Conservation (phyloP, 1,140 invertebrate genomes). For the Dendroctonus valens region DNA sequence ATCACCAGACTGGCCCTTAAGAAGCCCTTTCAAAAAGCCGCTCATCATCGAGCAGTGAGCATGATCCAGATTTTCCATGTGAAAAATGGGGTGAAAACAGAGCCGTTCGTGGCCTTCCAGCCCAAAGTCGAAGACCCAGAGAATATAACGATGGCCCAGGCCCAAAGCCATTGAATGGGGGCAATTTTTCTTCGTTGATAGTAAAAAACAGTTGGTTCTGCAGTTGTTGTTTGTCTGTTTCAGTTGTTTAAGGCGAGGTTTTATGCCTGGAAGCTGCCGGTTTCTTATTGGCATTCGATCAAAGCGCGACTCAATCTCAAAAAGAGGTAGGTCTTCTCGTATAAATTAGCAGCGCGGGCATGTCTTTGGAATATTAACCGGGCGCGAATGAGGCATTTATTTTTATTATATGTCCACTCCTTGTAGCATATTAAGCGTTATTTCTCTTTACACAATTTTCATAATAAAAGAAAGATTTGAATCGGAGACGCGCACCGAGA, state of each 20-base stretch:
- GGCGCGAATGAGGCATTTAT: conserved; percentile 7
- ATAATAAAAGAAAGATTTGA: conserved; percentile 23
- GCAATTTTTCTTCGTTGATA: too few relatives aligned
- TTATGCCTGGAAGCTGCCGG: too few relatives aligned
- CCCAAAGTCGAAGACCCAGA: background rate
- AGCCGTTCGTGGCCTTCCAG: conserved; percentile 1
- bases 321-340: conserved; percentile 1
- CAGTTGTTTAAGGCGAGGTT: too few relatives aligned
- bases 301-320: background rate
- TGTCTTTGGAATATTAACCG: conserved; percentile 7
- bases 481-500: conserved; percentile 2
- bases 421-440: conserved; percentile 12
- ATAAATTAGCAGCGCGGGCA: background rate
- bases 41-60: conserved; percentile 13
- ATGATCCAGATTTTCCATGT: conserved; percentile 19
- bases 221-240: too few relatives aligned
- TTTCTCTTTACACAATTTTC: conserved; percentile 11
- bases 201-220: too few relatives aligned
- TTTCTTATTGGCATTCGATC: too few relatives aligned
- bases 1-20: conserved; percentile 22
- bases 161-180: background rate
- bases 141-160: background rate
- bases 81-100: conserved; percentile 5
- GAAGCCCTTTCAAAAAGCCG: conserved; percentile 9
- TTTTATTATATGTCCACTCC: conserved; percentile 11